phyloP scores from a whole-genome alignment of 2,888 invertebrate genomes.

The Polydesmus complanatus region DNA sequence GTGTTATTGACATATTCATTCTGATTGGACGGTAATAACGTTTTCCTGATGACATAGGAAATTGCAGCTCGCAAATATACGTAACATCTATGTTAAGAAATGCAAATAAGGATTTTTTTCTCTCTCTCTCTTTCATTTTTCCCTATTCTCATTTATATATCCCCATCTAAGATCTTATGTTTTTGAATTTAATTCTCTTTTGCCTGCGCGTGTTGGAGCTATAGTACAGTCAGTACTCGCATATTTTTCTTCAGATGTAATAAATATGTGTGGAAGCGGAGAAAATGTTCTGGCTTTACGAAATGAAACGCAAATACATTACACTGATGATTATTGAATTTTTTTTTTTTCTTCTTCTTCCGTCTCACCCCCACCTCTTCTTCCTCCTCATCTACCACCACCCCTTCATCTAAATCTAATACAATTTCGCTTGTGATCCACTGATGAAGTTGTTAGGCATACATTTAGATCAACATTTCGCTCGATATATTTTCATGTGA shows the following conservation, averaged over 20 bases:
- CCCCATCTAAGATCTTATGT: background rate
- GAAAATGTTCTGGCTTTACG: background rate
- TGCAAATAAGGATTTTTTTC: background rate
- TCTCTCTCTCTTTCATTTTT: background rate
- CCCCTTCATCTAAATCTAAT: background rate
- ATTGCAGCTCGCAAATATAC: background rate
- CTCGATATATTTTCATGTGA: background rate
- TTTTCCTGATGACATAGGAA: slow-evolving; percentile 7
- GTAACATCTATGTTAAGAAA: background rate
- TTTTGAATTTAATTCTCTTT: background rate
- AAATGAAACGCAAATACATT: background rate
- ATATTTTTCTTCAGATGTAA: background rate
- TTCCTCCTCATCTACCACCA: too few species aligned
- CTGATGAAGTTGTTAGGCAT: background rate
- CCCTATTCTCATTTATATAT: background rate
- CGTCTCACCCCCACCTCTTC: too few species aligned
- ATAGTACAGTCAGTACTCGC: too few species aligned
- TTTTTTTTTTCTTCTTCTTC: background rate
- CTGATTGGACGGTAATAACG: slow-evolving; percentile 8
- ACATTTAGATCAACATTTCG: background rate
- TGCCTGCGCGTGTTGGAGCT: too few species aligned
- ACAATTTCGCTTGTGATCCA: background rate
- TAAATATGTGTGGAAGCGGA: background rate
- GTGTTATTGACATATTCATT: slow-evolving; percentile 14
- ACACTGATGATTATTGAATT: background rate